These are phyloP conservation scores for Netelia fuscicornis DNA, from an alignment of 2,888 invertebrate genomes.

Conservation along the genomic window DNA sequence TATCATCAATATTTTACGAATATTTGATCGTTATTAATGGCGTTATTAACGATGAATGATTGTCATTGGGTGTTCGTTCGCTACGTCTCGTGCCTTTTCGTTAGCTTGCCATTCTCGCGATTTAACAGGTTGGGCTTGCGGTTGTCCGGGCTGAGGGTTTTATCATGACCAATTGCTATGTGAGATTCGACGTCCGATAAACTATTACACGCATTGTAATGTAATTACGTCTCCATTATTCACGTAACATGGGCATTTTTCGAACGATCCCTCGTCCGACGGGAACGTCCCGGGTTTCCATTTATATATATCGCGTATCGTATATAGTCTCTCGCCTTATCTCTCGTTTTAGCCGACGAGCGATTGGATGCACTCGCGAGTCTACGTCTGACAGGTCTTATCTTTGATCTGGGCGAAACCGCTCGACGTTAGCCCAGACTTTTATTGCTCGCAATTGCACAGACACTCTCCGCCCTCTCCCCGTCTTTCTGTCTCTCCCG, in stretches of 20 bases:
- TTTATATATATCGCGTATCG: slow-evolving; percentile 41
- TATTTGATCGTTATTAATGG: not conserved
- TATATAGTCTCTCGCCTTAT: slow-evolving; percentile 63
- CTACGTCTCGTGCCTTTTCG: slow-evolving; percentile 8
- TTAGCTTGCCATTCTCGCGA: slow-evolving; percentile 25
- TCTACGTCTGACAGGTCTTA: slow-evolving; percentile 68
- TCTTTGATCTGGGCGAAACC: slow-evolving; percentile 66
- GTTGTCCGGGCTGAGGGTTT: slow-evolving; percentile 61
- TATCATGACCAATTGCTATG: slow-evolving; percentile 77
- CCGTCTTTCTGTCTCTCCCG: not conserved
- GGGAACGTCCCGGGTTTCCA: not conserved
- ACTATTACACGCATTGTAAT: slow-evolving; percentile 74
- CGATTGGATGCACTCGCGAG: slow-evolving; percentile 70
- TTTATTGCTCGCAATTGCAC: slow-evolving; percentile 67
- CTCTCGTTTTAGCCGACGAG: slow-evolving; percentile 65
- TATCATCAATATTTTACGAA: slow-evolving; percentile 61
- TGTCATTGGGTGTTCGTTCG: too few relatives aligned
- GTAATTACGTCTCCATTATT: slow-evolving; percentile 81
- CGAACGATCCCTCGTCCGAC: slow-evolving; percentile 58
- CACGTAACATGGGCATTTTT: slow-evolving; percentile 76
- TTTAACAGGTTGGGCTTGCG: slow-evolving; percentile 45
- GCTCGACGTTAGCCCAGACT: slow-evolving; percentile 65
- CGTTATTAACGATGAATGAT: too few relatives aligned
- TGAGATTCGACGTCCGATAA: slow-evolving; percentile 73
- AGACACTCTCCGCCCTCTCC: slow-evolving; percentile 2